Conservation (phyloP, 2,797 vertebrate species). For the Lacerta agilis region DNA sequence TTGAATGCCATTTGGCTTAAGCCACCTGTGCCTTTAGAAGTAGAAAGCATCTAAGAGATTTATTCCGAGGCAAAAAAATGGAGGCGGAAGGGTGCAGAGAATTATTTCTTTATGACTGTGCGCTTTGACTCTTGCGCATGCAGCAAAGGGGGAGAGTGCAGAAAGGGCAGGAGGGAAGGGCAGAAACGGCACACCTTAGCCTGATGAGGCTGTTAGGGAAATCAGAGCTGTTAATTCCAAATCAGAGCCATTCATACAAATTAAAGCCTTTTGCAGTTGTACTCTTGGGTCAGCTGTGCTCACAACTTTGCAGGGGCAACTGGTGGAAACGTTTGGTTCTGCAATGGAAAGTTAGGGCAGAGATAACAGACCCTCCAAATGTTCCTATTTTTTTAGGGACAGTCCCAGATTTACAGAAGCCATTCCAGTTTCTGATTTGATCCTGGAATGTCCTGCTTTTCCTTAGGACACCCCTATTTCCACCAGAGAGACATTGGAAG, state of each 20-base stretch:
- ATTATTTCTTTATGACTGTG: conserved; percentile 52
- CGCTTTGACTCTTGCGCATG: conserved; percentile 55
- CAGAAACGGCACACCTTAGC: fast-evolving
- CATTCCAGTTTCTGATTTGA: too few species aligned
- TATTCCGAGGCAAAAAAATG: conserved; percentile 54
- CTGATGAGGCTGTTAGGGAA: not conserved
- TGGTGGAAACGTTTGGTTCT: not conserved
- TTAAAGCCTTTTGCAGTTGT: not conserved
- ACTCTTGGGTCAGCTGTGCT: not conserved
- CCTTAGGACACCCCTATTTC: too few species aligned
- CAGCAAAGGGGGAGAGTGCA: conserved; percentile 27
- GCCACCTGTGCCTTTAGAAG: conserved; percentile 70
- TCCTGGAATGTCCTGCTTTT: too few species aligned
- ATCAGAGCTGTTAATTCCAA: not conserved
- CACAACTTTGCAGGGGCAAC: too few species aligned
- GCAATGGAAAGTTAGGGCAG: not conserved
- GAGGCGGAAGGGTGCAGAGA: conserved; percentile 7
- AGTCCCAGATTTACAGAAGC: too few species aligned
- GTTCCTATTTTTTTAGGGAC: too few species aligned
- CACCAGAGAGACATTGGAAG: too few species aligned
- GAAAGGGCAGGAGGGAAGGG: not conserved
- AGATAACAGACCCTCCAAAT: too few species aligned
- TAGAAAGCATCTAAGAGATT: conserved; percentile 59
- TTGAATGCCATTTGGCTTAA: conserved; percentile 70
- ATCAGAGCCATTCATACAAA: too few species aligned